phyloP scores from a whole-genome alignment of 2,797 vertebrate species.

The Agapornis canus region DNA sequence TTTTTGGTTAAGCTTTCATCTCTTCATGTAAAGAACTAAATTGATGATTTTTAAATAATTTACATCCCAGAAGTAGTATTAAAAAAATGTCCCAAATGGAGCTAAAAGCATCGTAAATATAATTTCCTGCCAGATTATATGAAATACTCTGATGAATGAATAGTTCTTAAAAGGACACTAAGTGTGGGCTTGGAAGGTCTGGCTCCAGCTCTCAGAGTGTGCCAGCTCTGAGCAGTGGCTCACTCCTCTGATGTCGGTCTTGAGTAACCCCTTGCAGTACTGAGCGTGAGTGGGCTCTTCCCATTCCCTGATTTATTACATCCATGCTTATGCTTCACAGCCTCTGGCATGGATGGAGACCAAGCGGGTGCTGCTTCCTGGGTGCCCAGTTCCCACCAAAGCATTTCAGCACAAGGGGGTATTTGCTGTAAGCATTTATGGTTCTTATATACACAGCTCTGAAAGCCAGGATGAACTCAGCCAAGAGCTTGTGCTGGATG shows the following conservation, averaged over 20 bases:
- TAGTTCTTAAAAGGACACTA: slow-evolving; percentile 46
- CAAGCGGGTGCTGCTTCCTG: neutral
- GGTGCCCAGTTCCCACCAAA: neutral
- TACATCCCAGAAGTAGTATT: slow-evolving; percentile 61
- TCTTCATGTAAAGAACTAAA: slow-evolving; percentile 49
- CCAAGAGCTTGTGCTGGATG: neutral
- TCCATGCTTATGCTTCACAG: neutral
- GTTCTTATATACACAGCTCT: neutral
- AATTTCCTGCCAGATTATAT: slow-evolving; percentile 13
- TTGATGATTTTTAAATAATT: slow-evolving; percentile 74
- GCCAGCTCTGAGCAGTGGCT: neutral
- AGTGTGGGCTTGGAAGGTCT: slow-evolving; percentile 7
- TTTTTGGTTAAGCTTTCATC: slow-evolving; percentile 69
- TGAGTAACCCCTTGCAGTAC: neutral
- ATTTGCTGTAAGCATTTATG: neutral
- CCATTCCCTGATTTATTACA: neutral
- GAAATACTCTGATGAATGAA: slow-evolving; percentile 35
- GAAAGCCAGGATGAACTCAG: neutral
- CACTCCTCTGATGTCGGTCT: neutral
- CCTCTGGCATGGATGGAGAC: neutral
- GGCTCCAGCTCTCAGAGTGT: neutral
- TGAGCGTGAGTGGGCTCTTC: neutral
- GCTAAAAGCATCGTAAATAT: slow-evolving; percentile 80
- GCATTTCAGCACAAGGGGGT: neutral
- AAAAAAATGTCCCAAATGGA: slow-evolving; percentile 67